Base-by-base conservation (phyloP, 1,140 invertebrate species). In the Neodiprion fabricii region DNA sequence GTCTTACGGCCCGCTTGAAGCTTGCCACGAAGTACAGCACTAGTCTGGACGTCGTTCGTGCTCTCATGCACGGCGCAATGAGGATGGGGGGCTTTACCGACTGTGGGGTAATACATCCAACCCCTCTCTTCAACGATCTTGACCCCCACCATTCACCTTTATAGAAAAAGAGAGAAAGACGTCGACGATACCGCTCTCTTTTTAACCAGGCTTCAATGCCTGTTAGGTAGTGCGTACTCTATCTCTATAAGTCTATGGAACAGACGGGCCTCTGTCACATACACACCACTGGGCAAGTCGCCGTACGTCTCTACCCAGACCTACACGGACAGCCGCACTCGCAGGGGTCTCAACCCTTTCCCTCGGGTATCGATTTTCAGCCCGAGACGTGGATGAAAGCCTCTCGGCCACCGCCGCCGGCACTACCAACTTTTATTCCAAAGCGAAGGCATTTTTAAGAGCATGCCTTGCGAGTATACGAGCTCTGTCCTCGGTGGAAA, bases 311-410 rank as follows among this genome's bases (percentile, higher is more conserved):
- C 28, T 40, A 40, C 28, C 28, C 28, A 40, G 28, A 40, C 2
- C 28, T 40, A 40, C 28, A 40, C 28, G 28, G 28, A 40, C 53
- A 61, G 11, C 53, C n/a, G 11, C 8, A 3, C 53, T 61, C 53
- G 53, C 67, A 23, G 83, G 83, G 83, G 84, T 84, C 85, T 85
- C 86, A 87, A 87, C 85, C 85, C 85, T 87, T 87, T 86, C 84
- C 80, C 84, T 84, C 78, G 82, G 80, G 79, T 87, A 86, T 86
- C 85, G 86, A 87, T 87, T 87, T 86, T 86, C 83, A 84, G 84
- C 84, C 81, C 81, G 80, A 86, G 85, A 86, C 84, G 80, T 40
- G 47, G 79, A 84, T 79, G 82, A 84, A 81, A 72, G 78, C 74
- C 80, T 81, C 85, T 84, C 78, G 83, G 81, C 82, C 80, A 84